Conservation (phyloP, 2,797 vertebrate species). For the Pseudochromis fuscus region DNA sequence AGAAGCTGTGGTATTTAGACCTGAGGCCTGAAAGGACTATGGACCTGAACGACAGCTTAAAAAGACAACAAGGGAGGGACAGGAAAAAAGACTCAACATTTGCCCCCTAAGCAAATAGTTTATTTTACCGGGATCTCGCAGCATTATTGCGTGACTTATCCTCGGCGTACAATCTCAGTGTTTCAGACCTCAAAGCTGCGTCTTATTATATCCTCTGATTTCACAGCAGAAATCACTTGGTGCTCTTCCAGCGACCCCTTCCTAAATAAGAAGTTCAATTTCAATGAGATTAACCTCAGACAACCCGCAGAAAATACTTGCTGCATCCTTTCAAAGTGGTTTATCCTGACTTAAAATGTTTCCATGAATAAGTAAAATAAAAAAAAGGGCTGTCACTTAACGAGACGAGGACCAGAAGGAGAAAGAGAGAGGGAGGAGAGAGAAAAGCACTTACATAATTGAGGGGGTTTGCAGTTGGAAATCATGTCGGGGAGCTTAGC, state of each 20-base stretch:
- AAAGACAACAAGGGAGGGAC: background rate
- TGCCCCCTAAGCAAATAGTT: background rate
- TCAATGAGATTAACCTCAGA: conserved; percentile 30
- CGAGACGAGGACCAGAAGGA: background rate
- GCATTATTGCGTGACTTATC: conserved; percentile 21
- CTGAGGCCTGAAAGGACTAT: no score
- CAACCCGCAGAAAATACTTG: conserved; percentile 18
- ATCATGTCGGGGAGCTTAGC: conserved; percentile 10
- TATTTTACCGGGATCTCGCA: conserved; percentile 6
- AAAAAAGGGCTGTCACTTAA: conserved; percentile 35
- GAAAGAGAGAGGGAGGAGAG: conserved; percentile 9
- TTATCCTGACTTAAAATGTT: conserved; percentile 59
- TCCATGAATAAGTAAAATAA: conserved; percentile 62
- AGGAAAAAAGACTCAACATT: background rate
- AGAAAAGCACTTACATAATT: conserved; percentile 63
- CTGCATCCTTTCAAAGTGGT: conserved; percentile 47
- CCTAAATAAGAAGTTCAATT: conserved; percentile 42
- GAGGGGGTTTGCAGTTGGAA: conserved; percentile 50
- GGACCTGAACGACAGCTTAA: background rate
- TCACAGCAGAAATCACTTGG: background rate
- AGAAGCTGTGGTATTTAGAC: background rate
- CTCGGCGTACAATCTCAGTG: conserved; percentile 12
- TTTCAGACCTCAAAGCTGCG: conserved; percentile 7
- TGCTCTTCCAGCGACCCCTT: conserved; percentile 14
- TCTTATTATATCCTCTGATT: conserved; percentile 19